Base-by-base conservation (phyloP, 2,888 invertebrate species). In the Argynnis bischoffii region DNA sequence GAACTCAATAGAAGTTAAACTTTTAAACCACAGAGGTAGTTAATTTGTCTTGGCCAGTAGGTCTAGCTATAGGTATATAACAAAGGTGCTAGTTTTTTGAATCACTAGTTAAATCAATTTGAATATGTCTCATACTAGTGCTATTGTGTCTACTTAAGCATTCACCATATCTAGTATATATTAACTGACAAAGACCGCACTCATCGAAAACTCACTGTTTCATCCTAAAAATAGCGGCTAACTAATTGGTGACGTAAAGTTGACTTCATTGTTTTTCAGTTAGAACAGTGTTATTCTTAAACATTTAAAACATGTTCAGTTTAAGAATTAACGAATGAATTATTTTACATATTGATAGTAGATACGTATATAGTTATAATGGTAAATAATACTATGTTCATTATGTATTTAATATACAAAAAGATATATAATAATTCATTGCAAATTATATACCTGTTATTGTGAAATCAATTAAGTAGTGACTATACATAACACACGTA, bases 181-280 rank as follows among this genome's bases (percentile, higher is more conserved):
- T 51, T 66, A 72, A 67, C 67, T 51, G 48, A 77, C 72, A 75
- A 75, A 67, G 74, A 74, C 65, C 75, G 69, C 69, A 73, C 66
- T 72, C 64, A 71, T 74, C 76, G 75, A 72, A 78, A 78, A 78
- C 74, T 77, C 76, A 76, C 78, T 74, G 76, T 72, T 73, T 71
- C 71, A 64, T 76, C 70, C 73, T 70, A 78, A 79, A 83, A 79
- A 80, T 83, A 80, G 78, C 76, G 64, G 61, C 63, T 72, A 70
- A 79, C 75, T 85, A 86, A 85, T 81, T 77, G 79, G 78, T 84
- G 82, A 83, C 79, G 79, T 73, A 79, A 78, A 77, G 76, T 69
- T 75, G 76, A 67, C 73, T 75, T 78, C 75, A 80, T 71, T 71
- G 69, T 66, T 71, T 72, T 53, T 61, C 41, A 41, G 35, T 11